These are phyloP conservation scores for Batillaria attramentaria DNA, from an alignment of 1,140 invertebrate genomes.

Conservation along the genomic window DNA sequence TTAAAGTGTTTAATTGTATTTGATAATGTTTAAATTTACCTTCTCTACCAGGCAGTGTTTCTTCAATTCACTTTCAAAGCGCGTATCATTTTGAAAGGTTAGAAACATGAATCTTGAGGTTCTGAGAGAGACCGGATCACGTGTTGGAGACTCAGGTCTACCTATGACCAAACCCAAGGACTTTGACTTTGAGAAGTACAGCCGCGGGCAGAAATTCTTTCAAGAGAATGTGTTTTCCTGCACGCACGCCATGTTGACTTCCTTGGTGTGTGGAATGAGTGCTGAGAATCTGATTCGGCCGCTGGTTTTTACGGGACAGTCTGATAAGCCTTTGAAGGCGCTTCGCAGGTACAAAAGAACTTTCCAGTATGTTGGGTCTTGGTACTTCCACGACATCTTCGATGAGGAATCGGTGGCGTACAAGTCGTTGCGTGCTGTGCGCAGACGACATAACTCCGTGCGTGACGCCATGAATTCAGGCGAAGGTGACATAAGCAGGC, in stretches of 20 bases:
- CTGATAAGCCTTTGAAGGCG: conserved; percentile 74
- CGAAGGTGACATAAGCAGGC: too few relatives aligned
- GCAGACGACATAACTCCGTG: too few relatives aligned
- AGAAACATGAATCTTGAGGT: background rate
- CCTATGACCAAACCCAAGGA: conserved; percentile 27
- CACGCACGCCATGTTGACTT: conserved; percentile 42
- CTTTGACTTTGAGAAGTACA: conserved; percentile 45
- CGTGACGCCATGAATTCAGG: too few relatives aligned
- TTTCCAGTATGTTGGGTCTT: conserved; percentile 82
- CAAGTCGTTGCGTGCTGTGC: too few relatives aligned
- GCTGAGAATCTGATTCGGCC: conserved; percentile 48
- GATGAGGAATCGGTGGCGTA: conserved; percentile 43
- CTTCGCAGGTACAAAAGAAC: conserved; percentile 87
- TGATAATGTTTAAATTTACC: too few relatives aligned
- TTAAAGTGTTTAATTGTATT: too few relatives aligned
- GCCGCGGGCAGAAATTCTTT: conserved; percentile 43
- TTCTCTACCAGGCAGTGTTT: background rate
- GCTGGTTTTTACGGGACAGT: conserved; percentile 73
- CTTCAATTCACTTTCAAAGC: background rate
- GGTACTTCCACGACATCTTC: conserved; percentile 74
- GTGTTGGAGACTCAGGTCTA: background rate
- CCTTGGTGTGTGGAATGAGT: conserved; percentile 51
- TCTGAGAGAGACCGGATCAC: background rate
- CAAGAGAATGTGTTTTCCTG: conserved; percentile 35
- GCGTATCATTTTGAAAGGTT: background rate